Percentiles rank a stretch among this genome's conserved stretches.
Evolutionary conservation across 2,113 vertebrate genomes (phyloP).

Genomic region (Tauraco erythrolophus): DNA sequence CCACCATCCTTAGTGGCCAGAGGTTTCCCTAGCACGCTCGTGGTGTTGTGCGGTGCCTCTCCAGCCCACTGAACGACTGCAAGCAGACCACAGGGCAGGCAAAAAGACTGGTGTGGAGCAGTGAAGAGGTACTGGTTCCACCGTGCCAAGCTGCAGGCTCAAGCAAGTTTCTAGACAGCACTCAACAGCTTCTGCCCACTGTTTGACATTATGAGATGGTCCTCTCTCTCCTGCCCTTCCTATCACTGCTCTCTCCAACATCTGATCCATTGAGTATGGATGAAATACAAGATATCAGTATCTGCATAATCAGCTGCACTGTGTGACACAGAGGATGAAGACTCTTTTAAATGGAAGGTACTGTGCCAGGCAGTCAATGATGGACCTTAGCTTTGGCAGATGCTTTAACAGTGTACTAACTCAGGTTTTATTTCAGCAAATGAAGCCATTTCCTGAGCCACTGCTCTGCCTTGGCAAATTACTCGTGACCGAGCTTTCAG

Average conservation of each 20-base stretch:
- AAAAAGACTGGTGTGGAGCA: rapidly evolving
- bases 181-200: not conserved
- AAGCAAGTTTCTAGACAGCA: not conserved
- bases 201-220: not conserved
- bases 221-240: not conserved
- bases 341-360: not conserved
- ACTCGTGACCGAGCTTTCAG: not conserved
- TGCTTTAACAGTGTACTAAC: not conserved
- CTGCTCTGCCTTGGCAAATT: not conserved
- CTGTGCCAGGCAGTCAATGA: not conserved
- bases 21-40: not conserved
- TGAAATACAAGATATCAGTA: not conserved
- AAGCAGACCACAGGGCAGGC: not conserved
- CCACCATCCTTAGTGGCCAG: not conserved
- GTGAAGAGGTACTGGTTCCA: not conserved
- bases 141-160: not conserved
- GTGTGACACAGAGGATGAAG: not conserved
- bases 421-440: not conserved
- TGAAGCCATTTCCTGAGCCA: not conserved
- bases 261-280: not conserved
- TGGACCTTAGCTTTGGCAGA: not conserved
- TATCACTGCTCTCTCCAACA: not conserved
- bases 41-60: not conserved
- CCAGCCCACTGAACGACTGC: not conserved
- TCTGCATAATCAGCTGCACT: not conserved